Percentiles rank a stretch among this genome's conserved stretches.
These are phyloP conservation scores for Neoarius graeffei DNA, from an alignment of 2,113 vertebrate species.

Conservation along the genomic window DNA sequence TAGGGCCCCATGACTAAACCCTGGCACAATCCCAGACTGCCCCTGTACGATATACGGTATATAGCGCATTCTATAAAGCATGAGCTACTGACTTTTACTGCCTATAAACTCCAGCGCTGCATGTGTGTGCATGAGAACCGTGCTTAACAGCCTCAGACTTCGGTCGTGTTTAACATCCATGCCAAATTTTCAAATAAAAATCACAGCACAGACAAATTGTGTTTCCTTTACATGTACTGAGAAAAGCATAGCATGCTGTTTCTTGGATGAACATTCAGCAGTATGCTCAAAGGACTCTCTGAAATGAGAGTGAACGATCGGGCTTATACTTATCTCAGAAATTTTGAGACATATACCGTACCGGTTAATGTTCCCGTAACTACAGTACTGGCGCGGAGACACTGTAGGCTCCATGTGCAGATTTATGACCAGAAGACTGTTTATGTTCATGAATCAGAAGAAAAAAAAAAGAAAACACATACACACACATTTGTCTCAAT, in stretches of 20 bases:
- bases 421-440: not conserved
- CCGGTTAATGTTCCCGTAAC: constrained; percentile 13
- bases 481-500: too few species aligned
- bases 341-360: not conserved
- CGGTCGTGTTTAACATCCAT: not conserved
- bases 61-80: constrained; percentile 5
- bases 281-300: constrained; percentile 4
- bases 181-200: constrained; percentile 21
- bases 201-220: not conserved
- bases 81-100: not conserved
- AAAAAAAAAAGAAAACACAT: not conserved
- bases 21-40: constrained; percentile 15
- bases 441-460: not conserved
- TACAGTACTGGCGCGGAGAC: not conserved
- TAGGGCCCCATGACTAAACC: constrained; percentile 35
- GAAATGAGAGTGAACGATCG: constrained; percentile 1
- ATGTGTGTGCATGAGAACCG: not conserved
- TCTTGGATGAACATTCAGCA: not conserved
- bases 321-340: constrained; percentile 1
- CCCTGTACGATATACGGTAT: not conserved
- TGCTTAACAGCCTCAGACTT: not conserved
- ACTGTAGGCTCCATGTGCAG: not conserved
- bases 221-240: not conserved
- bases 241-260: not conserved
- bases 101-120: not conserved